Percentiles rank a stretch among this genome's conserved stretches.
phyloP scores from a whole-genome alignment of 2,113 vertebrate species.

The Azemiops feae region DNA sequence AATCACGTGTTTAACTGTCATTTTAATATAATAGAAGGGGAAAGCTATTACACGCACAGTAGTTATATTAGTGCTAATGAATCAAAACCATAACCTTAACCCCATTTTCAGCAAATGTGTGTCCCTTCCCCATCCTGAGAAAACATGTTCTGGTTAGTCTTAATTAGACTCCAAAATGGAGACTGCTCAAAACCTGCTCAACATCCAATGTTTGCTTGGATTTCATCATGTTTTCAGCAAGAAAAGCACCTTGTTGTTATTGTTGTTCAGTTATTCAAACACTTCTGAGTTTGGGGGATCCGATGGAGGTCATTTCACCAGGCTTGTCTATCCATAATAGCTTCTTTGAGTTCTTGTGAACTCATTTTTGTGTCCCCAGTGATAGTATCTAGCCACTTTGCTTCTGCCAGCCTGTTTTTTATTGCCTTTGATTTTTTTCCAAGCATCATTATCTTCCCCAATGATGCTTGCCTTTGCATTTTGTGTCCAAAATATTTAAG shows the following conservation, averaged over 20 bases:
- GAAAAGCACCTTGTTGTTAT: neutral
- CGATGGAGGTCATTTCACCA: neutral
- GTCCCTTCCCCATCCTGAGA: neutral
- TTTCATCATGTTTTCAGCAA: neutral
- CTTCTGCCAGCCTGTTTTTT: neutral
- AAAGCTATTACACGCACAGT: neutral
- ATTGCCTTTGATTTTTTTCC: neutral
- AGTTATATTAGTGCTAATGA: neutral
- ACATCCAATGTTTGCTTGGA: neutral
- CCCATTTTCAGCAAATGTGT: neutral
- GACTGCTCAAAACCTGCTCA: neutral
- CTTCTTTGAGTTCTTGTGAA: neutral
- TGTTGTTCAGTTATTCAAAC: neutral
- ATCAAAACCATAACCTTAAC: neutral
- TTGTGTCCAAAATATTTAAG: neutral
- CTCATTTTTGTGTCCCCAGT: neutral
- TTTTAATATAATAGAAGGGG: neutral
- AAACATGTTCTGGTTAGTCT: neutral
- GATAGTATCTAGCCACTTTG: neutral
- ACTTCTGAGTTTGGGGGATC: neutral
- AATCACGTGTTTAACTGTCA: neutral
- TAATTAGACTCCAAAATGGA: neutral
- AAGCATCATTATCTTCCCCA: neutral
- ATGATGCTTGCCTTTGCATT: neutral
- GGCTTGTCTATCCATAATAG: neutral